Conservation (phyloP, 2,888 invertebrate species). For the Hypolimnas misippus region DNA sequence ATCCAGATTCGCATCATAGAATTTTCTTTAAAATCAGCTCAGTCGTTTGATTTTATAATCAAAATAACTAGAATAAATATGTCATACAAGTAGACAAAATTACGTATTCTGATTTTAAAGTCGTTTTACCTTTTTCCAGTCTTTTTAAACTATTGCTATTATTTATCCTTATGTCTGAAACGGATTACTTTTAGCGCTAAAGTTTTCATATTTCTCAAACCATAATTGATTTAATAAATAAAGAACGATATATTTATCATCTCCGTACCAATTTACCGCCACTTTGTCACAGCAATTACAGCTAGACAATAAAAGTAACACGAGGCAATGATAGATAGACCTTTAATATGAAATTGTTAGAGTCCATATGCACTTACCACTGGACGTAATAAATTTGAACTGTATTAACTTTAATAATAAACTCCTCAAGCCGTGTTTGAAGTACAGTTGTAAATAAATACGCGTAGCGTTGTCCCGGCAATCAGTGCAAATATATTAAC, state of each 20-base stretch:
- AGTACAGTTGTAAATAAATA: slow-evolving; percentile 61
- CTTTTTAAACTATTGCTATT: no score
- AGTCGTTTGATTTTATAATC: no score
- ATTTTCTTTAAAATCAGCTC: no score
- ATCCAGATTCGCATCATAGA: no score
- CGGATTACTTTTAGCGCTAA: not conserved
- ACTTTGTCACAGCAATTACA: slow-evolving; percentile 35
- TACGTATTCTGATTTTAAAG: no score
- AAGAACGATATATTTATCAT: slow-evolving; percentile 25
- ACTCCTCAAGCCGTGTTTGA: slow-evolving; percentile 51
- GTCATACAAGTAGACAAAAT: no score
- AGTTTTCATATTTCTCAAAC: not conserved
- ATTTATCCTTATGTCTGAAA: no score
- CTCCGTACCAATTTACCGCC: slow-evolving; percentile 25
- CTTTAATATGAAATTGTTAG: slow-evolving; percentile 30
- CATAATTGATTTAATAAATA: slow-evolving; percentile 20
- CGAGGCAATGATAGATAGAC: slow-evolving; percentile 15
- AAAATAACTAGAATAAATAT: no score
- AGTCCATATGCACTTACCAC: slow-evolving; percentile 15
- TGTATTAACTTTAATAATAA: slow-evolving; percentile 31
- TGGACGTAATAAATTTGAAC: slow-evolving; percentile 26
- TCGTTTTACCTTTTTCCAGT: no score
- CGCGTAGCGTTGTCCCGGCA: slow-evolving; percentile 63
- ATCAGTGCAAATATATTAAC: slow-evolving; percentile 78
- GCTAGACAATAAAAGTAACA: slow-evolving; percentile 26